Base-by-base conservation (phyloP, 2,113 vertebrate species). In the Galbula dea region DNA sequence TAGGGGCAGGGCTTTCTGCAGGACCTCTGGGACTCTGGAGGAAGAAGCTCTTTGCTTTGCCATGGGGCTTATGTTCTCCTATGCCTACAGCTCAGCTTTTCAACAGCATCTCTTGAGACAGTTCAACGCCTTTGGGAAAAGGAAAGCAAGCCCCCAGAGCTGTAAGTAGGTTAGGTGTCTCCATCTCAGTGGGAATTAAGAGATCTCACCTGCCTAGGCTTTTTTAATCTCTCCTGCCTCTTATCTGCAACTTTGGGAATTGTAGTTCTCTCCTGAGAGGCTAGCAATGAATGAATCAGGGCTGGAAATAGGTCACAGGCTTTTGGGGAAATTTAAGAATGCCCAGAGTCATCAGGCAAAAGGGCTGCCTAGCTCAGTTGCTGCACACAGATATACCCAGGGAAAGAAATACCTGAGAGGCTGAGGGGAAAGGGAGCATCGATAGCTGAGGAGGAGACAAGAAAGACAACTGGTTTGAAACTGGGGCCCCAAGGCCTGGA, bases 231-330 rank as follows among this genome's bases (percentile, higher is more conserved):
- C 74, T 85, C 5, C 1, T n/a, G 81, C 78, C 74, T 89, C 91
- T 94, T 95, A 88, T 77, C 86, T 88, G 66, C 92, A 93, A 72
- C 94, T 82, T 65, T 57, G 77, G 79, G 86, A 86, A 75, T 1
- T 59, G 77, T n/a, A 79, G 71, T 54, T 66, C 83, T 66, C 83
- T 89, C 74, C 52, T 18, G 68, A 83, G 90, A 96, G 55, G 30
- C 72, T 29, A 10, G 76, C 72, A 89, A 62, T 93, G 86, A 95
- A 91, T 88, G 86, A 95, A 91, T 88, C 86, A 52, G 65, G 81
- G 34, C 69, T 94, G 84, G 86, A 95, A 95, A 65, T 67, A 68
- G 94, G 94, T 82, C 94, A 95, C 0, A 4, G 86, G 69, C 23
- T 68, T 94, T 90, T 96, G 46, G 59, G 51, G 92, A 81, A 20